Conservation (phyloP, 2,113 vertebrate species). For the Pterophyllum scalare region DNA sequence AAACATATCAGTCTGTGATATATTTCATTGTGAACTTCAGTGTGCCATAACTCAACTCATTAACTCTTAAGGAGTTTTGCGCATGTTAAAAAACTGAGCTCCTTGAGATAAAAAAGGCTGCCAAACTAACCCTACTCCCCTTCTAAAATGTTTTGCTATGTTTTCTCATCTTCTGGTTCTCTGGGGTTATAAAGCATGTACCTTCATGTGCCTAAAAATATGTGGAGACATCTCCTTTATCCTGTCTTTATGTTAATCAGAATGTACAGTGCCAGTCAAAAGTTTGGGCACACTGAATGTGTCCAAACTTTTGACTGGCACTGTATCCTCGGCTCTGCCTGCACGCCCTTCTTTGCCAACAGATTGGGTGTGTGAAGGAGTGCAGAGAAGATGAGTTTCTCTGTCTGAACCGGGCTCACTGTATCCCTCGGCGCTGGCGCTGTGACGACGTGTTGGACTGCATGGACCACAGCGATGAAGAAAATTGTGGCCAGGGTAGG, state of each 20-base stretch:
- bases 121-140: no score
- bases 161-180: background rate
- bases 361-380: slow-evolving; percentile 93
- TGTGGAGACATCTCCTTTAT: background rate
- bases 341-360: slow-evolving; percentile 42
- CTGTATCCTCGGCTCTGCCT: background rate
- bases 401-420: slow-evolving; percentile 93
- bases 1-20: no score
- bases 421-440: slow-evolving; percentile 92
- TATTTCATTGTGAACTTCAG: no score
- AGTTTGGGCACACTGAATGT: no score
- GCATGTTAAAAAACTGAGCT: background rate
- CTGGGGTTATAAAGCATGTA: background rate
- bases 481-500: slow-evolving; percentile 85
- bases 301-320: no score
- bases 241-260: background rate
- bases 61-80: background rate
- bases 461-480: slow-evolving; percentile 95
- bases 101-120: background rate
- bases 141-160: background rate
- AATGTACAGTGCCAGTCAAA: no score
- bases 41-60: no score
- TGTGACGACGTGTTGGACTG: slow-evolving; percentile 94
- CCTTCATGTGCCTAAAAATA: background rate
- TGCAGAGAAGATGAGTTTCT: slow-evolving; percentile 94